Conservation (phyloP, 1,140 invertebrate genomes). For the Chrysomallon squamiferum region DNA sequence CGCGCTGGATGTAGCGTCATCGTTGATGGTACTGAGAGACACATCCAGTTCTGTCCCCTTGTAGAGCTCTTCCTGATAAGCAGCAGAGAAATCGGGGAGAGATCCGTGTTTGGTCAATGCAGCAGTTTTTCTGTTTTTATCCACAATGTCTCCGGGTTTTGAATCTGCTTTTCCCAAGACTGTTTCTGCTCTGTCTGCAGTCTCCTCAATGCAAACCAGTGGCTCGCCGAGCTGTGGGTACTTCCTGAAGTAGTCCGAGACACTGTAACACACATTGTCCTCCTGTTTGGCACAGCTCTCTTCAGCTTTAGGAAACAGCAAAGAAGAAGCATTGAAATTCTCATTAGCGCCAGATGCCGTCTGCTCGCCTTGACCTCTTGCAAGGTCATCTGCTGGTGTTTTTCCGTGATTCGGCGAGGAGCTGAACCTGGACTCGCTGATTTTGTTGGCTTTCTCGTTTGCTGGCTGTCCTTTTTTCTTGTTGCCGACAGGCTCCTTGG, state of each 20-base stretch:
- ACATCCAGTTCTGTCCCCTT: constrained; percentile 26
- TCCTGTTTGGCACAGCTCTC: constrained; percentile 9
- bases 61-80: constrained; percentile 20
- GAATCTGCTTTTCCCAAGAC: background rate
- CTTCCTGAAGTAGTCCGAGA: constrained; percentile 48
- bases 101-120: background rate
- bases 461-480: too few relatives aligned
- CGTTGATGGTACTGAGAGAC: constrained; percentile 44
- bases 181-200: background rate
- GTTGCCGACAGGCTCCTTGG: too few relatives aligned
- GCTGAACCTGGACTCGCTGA: background rate
- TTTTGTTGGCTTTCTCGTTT: background rate
- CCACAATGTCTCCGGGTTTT: background rate
- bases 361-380: background rate
- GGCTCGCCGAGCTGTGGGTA: constrained; percentile 21
- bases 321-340: background rate
- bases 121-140: background rate
- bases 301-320: background rate
- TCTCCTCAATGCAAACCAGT: background rate
- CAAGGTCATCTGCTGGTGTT: background rate
- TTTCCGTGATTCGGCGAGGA: background rate
- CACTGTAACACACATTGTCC: constrained; percentile 39
- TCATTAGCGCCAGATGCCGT: background rate
- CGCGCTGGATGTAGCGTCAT: constrained; percentile 37
- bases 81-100: background rate